These are phyloP conservation scores for Steinernema hermaphroditum DNA, from an alignment of 2,888 invertebrate species.

Conservation along the genomic window DNA sequence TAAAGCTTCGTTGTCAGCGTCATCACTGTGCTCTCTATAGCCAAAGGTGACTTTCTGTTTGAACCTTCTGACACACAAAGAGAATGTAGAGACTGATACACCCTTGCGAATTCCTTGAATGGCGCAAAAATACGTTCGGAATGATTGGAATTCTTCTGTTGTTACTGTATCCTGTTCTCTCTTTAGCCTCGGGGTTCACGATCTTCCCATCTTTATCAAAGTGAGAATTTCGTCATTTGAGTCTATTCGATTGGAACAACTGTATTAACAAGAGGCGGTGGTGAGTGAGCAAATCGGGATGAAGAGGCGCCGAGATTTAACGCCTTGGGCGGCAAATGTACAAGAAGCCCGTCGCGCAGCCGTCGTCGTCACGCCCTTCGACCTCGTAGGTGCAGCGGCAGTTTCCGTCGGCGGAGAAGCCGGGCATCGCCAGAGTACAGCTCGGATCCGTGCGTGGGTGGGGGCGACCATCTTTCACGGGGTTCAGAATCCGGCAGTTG, in stretches of 20 bases:
- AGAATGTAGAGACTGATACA: too few relatives aligned
- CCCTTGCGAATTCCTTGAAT: too few relatives aligned
- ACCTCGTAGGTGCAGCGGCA: conserved; percentile 47
- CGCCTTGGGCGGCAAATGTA: conserved; percentile 37
- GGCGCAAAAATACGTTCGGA: too few relatives aligned
- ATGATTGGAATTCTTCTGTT: too few relatives aligned
- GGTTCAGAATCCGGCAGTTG: conserved; percentile 44
- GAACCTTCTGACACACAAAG: too few relatives aligned
- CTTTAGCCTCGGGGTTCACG: too few relatives aligned
- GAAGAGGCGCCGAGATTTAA: not conserved
- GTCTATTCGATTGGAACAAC: not conserved
- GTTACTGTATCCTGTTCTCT: too few relatives aligned
- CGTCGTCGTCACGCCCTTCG: conserved; percentile 36
- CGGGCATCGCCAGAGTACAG: conserved; percentile 42
- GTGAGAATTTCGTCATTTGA: not conserved
- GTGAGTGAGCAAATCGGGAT: conserved; percentile 9
- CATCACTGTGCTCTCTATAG: too few relatives aligned
- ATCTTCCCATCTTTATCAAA: too few relatives aligned
- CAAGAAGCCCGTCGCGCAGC: conserved; percentile 39
- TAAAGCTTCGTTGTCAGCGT: too few relatives aligned
- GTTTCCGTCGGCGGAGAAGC: conserved; percentile 40
- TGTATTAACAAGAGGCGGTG: conserved; percentile 28
- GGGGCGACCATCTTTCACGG: conserved; percentile 41
- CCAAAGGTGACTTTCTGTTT: too few relatives aligned
- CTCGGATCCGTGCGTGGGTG: conserved; percentile 38